Evolutionary conservation across 2,888 invertebrate genomes (phyloP).

Genomic region (Electrophaes corylata): DNA sequence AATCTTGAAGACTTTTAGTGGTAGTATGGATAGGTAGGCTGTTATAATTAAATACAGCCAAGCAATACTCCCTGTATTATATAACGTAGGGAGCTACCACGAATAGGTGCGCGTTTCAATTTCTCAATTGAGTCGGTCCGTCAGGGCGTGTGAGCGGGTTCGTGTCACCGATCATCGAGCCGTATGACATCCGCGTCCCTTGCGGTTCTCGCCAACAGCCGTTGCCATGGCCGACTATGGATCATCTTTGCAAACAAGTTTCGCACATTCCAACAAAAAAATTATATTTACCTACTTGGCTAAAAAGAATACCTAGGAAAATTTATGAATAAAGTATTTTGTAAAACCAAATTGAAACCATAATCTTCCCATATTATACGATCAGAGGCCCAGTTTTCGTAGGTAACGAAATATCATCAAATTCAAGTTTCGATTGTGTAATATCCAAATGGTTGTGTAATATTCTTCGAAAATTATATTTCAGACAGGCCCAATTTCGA

Average conservation of each 20-base stretch:
- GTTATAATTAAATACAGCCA: conserved; percentile 34
- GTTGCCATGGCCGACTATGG: not conserved
- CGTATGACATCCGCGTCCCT: conserved; percentile 52
- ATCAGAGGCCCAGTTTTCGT: no score
- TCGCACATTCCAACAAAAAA: conserved; percentile 10
- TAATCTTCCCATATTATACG: conserved; percentile 27
- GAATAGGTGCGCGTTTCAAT: conserved; percentile 73
- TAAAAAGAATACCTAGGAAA: not conserved
- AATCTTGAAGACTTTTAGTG: conserved; percentile 52
- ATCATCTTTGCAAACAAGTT: conserved; percentile 26
- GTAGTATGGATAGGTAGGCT: conserved; percentile 20
- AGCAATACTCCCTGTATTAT: no score
- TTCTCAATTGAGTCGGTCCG: conserved; percentile 79
- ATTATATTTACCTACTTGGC: not conserved
- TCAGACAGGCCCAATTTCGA: no score
- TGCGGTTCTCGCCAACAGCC: not conserved
- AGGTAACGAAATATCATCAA: no score
- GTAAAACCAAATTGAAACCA: conserved; percentile 16
- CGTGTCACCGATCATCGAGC: conserved; percentile 56
- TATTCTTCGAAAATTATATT: no score
- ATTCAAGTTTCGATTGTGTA: no score
- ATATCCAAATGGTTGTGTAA: no score
- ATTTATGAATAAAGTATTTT: not conserved
- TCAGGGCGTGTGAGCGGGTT: conserved; percentile 66
- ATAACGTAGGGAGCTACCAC: conserved; percentile 53